These are phyloP conservation scores for Listronotus bonariensis DNA, from an alignment of 1,140 invertebrate genomes.

Conservation along the genomic window DNA sequence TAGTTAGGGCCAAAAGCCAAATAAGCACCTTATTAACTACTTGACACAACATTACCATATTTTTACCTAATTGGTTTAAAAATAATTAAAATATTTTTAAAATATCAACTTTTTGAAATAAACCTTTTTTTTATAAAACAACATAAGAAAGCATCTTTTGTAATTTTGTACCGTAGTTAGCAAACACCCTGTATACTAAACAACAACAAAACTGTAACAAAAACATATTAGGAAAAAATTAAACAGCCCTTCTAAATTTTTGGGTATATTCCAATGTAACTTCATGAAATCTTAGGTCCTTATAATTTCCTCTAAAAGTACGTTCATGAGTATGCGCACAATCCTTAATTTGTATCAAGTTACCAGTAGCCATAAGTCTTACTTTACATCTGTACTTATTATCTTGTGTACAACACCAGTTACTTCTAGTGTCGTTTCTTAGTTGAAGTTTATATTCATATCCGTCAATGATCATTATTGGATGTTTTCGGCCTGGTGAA, in stretches of 20 bases:
- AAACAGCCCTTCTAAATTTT: constrained; percentile 13
- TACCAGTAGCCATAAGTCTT: constrained; percentile 35
- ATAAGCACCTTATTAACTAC: too few species aligned
- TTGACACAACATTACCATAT: too few species aligned
- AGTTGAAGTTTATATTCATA: constrained; percentile 37
- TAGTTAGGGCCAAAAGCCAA: too few species aligned
- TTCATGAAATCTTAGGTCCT: constrained; percentile 5
- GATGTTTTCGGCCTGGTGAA: constrained; percentile 33
- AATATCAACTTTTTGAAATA: too few species aligned
- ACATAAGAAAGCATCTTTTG: too few species aligned
- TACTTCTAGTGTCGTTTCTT: constrained; percentile 17
- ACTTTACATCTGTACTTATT: constrained; percentile 37
- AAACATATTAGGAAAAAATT: constrained; percentile 31
- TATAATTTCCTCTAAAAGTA: constrained; percentile 33
- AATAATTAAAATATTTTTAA: too few species aligned
- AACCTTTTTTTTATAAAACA: too few species aligned
- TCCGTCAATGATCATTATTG: constrained; percentile 37
- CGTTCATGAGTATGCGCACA: constrained; percentile 36
- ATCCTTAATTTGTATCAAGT: constrained; percentile 32
- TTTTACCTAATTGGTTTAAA: too few species aligned
- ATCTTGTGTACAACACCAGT: constrained; percentile 38
- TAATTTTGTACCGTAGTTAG: too few species aligned
- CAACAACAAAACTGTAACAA: too few species aligned
- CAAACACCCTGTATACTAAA: too few species aligned
- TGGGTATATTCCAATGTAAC: constrained; percentile 13